Conservation (phyloP, 2,888 invertebrate species). For the Allophyes oxyacanthae region DNA sequence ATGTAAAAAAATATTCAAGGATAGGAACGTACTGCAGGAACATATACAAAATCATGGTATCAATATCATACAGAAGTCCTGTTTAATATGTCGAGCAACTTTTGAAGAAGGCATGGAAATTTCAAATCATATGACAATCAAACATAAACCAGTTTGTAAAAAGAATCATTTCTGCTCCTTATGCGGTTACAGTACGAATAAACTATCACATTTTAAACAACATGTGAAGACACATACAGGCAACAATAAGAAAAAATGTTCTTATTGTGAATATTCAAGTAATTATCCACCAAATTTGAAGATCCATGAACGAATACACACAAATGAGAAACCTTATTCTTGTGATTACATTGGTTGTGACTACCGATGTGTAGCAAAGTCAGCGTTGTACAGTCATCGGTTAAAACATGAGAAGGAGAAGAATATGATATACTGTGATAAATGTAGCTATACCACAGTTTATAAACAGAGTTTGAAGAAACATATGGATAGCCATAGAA, state of each 20-base stretch:
- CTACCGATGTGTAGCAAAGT: constrained; percentile 53
- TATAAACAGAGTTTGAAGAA: constrained; percentile 68
- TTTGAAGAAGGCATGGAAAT: constrained; percentile 20
- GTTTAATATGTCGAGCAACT: constrained; percentile 31
- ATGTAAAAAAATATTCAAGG: constrained; percentile 32
- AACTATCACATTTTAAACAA: constrained; percentile 45
- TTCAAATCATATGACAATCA: constrained; percentile 23
- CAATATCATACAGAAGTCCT: constrained; percentile 30
- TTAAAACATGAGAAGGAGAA: constrained; percentile 63
- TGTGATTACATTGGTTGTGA: constrained; percentile 31
- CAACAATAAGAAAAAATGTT: constrained; percentile 21
- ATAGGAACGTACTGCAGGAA: constrained; percentile 9
- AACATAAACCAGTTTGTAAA: constrained; percentile 14
- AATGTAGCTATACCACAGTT: constrained; percentile 70
- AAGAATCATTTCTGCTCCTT: constrained; percentile 25
- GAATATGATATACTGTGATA: constrained; percentile 70
- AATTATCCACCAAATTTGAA: constrained; percentile 60
- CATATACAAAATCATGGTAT: constrained; percentile 35
- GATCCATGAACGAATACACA: constrained; percentile 65
- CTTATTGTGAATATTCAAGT: constrained; percentile 39
- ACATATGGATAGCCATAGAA: constrained; percentile 63
- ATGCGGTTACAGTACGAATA: constrained; percentile 50
- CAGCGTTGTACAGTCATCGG: constrained; percentile 65
- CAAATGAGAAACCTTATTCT: constrained; percentile 38
- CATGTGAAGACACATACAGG: constrained; percentile 36